These are phyloP conservation scores for Eira barbara DNA, from an alignment of 2,113 vertebrate genomes.

Conservation along the genomic window DNA sequence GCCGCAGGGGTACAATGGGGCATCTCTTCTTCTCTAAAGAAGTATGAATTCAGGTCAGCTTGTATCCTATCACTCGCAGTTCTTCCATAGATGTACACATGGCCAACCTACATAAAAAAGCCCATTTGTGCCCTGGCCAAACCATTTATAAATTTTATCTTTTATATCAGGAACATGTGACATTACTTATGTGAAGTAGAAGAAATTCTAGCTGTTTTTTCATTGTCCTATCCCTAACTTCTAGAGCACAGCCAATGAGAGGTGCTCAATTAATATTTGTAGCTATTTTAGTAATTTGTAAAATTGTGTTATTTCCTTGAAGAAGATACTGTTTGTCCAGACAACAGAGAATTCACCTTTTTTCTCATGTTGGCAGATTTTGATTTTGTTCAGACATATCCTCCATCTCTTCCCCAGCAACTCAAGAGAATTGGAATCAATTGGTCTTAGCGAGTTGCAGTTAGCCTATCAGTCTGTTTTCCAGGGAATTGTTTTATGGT, in stretches of 20 bases:
- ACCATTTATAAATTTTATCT: background rate
- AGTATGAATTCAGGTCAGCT: background rate
- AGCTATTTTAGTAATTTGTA: background rate
- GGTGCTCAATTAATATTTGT: background rate
- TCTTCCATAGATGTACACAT: background rate
- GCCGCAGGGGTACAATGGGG: background rate
- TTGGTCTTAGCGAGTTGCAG: background rate
- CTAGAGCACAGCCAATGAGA: background rate
- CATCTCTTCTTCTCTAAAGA: background rate
- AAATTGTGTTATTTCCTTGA: background rate
- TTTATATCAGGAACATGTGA: background rate
- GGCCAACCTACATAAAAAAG: background rate
- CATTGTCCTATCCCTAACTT: background rate
- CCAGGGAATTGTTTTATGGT: background rate
- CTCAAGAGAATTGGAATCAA: background rate
- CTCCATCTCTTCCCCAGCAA: background rate
- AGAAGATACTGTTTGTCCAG: background rate
- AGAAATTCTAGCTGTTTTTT: background rate
- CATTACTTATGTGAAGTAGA: background rate
- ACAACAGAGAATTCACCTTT: background rate
- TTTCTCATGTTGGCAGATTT: background rate
- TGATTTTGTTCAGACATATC: background rate
- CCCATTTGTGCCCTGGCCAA: background rate
- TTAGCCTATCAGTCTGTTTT: background rate
- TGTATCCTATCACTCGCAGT: background rate